Evolutionary conservation across 2,797 vertebrate genomes (phyloP).

Genomic region (Darevskia mixta): DNA sequence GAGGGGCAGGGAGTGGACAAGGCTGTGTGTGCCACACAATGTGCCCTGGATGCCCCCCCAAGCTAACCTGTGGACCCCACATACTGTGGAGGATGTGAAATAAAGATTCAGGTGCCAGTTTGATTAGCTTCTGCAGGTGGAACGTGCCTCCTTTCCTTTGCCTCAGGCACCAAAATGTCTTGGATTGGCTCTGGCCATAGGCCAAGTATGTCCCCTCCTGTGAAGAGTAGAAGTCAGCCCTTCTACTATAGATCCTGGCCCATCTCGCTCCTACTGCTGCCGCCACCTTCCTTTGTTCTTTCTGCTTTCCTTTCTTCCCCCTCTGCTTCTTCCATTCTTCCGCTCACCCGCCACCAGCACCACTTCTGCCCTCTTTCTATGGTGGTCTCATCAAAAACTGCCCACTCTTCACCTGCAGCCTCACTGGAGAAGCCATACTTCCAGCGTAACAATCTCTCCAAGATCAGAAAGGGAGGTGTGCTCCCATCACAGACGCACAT

Average conservation of each 20-base stretch:
- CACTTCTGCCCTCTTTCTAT: background rate
- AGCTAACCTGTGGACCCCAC: too few species aligned
- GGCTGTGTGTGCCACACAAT: too few species aligned
- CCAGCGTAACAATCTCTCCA: background rate
- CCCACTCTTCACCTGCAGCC: background rate
- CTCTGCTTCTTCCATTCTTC: background rate
- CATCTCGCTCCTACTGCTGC: background rate
- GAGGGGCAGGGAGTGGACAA: too few species aligned
- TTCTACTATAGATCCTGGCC: background rate
- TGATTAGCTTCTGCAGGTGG: too few species aligned
- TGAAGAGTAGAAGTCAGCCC: background rate
- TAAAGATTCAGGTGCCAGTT: too few species aligned
- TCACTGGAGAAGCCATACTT: background rate
- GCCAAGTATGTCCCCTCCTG: background rate
- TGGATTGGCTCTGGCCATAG: too few species aligned
- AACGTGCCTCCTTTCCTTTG: too few species aligned
- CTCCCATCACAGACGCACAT: background rate
- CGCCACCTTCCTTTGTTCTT: background rate
- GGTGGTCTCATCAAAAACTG: background rate
- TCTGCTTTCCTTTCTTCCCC: background rate
- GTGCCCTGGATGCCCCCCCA: too few species aligned
- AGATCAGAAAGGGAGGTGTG: background rate
- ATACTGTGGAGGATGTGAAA: too few species aligned
- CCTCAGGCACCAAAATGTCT: too few species aligned
- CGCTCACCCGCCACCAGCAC: background rate